Percentiles rank a stretch among this genome's conserved stretches.
phyloP scores from a whole-genome alignment of 2,113 vertebrate genomes.

The Pteropus alecto region DNA sequence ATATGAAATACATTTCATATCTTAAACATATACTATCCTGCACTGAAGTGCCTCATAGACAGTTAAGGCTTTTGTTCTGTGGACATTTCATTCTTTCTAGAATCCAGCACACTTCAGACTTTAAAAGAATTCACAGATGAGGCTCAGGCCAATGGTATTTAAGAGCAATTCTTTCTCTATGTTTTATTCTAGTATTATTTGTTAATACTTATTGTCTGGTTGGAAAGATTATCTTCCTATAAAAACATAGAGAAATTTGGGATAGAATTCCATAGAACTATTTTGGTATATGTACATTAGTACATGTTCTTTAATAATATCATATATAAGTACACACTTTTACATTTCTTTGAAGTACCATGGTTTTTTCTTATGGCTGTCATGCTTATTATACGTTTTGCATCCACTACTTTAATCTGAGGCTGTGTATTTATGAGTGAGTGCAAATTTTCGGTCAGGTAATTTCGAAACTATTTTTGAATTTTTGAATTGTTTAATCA shows the following conservation, averaged over 20 bases:
- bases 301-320: not conserved
- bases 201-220: not conserved
- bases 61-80: not conserved
- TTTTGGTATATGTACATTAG: not conserved
- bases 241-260: not conserved
- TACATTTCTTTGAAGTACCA: not conserved
- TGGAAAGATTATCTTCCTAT: not conserved
- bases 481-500: constrained; percentile 20
- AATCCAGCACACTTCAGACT: not conserved
- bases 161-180: not conserved
- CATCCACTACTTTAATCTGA: not conserved
- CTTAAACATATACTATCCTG: not conserved
- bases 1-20: not conserved
- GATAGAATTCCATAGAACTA: not conserved
- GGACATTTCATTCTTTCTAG: not conserved
- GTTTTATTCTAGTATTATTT: constrained; percentile 14
- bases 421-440: not conserved
- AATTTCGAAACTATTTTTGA: constrained; percentile 43
- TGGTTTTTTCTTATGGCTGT: not conserved
- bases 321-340: not conserved
- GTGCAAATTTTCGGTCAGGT: not conserved
- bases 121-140: not conserved
- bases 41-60: not conserved
- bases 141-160: not conserved
- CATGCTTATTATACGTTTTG: not conserved